phyloP scores from a whole-genome alignment of 1,140 invertebrate genomes.

The Chironomus striatipennis region DNA sequence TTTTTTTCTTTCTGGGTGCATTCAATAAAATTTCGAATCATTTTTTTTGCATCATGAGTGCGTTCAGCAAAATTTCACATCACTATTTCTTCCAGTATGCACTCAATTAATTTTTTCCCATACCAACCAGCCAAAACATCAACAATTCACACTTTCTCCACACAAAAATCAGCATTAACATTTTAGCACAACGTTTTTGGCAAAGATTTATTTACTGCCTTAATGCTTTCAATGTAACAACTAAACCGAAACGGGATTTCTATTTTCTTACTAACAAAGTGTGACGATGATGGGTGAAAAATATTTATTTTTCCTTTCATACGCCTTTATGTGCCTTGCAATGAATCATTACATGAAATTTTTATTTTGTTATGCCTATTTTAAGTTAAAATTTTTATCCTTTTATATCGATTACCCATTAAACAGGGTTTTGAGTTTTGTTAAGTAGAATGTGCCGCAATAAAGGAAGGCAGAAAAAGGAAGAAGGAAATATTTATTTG shows the following conservation, averaged over 20 bases:
- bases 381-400: neutral
- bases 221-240: neutral
- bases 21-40: too few relatives aligned
- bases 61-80: too few relatives aligned
- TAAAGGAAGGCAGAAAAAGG: too few relatives aligned
- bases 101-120: neutral
- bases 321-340: too few relatives aligned
- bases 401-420: conserved; percentile 4
- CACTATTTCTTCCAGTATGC: too few relatives aligned
- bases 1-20: too few relatives aligned
- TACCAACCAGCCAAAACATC: neutral
- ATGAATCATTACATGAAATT: neutral
- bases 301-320: conserved; percentile 14
- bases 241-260: conserved; percentile 6
- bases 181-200: neutral
- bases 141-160: neutral
- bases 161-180: neutral
- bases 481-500: too few relatives aligned
- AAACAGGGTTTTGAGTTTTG: neutral
- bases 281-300: conserved; percentile 25
- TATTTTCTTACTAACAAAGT: neutral
- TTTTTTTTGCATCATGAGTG: too few relatives aligned
- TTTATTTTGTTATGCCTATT: neutral
- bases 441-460: too few relatives aligned
- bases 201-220: conserved; percentile 13